Evolutionary conservation across 2,888 invertebrate species (phyloP), one percentile per base, ranked within the genome.

Genomic region (Galeruca laticollis): DNA sequence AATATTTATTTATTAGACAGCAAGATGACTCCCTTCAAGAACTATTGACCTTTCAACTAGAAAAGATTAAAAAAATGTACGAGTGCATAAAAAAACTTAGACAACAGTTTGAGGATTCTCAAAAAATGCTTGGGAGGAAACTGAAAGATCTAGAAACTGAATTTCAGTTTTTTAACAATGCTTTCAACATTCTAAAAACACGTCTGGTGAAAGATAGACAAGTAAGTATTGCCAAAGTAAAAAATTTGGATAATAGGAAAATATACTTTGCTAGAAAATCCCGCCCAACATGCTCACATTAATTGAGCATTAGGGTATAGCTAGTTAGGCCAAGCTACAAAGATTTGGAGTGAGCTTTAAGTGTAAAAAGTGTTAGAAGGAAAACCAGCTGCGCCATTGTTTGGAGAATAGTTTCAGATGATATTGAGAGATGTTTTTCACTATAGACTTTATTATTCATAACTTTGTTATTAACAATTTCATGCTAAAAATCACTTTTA

Each of bases 191-290:
- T 1, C 84, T 90, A 79, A 91, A 90, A 76, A 84, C 78, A 15
- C 86, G 87, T n/a, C 86, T 90, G 6, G 89, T 89, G 69, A 73
- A 82, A 0, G 87, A 88, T 65, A 85, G 87, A 69, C 85, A 83
- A 6, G 56, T 57, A 54, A 31, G 10, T 43, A 43, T n/a, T 2
- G 13, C 15, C 4, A 43, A n/a, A 43, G 6, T 1, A 10, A 6
- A 5, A 26, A 5, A 5, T 26, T 26, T 26, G 4, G 6, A 26
- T 26, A 6, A 11, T 43, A 43, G 43, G 13, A 13, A 43, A 13
- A 43, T 43, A 43, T 43, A 43, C 11, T 5, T 6, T 43, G 15
- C 49, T 8, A 51, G 6, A 51, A 1, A 10, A 51, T 18, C 5
- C 10, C 10, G 18, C 2, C 18, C 4, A 51, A 5, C 20, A 9